Evolutionary conservation across 2,888 invertebrate species (phyloP).

Genomic region (Drosophila anomelani): DNA sequence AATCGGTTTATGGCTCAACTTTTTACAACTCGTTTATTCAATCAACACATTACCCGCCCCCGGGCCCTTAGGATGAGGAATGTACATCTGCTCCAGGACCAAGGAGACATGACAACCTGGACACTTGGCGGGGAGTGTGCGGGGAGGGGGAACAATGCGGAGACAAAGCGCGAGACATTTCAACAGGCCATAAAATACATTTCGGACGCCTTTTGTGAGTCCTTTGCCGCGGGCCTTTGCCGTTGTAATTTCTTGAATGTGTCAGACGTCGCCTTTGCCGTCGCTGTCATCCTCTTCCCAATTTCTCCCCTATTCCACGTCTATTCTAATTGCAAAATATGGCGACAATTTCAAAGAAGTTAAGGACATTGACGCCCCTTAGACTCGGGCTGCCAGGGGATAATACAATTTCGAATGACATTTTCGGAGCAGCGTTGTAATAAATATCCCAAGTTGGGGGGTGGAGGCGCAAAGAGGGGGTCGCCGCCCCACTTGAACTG

Average conservation of each 20-base stretch:
- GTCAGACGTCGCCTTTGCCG: slow-evolving; percentile 54
- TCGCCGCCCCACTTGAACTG: slow-evolving; percentile 55
- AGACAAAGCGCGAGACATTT: slow-evolving; percentile 64
- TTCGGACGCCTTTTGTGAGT: slow-evolving; percentile 59
- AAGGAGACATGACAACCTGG: slow-evolving; percentile 39
- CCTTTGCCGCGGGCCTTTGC: slow-evolving; percentile 60
- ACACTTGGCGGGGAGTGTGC: slow-evolving; percentile 17
- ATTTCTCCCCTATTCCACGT: slow-evolving; percentile 23
- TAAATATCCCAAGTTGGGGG: slow-evolving; percentile 48
- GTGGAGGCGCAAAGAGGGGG: not conserved
- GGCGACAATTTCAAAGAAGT: slow-evolving; percentile 77
- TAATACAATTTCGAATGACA: slow-evolving; percentile 83
- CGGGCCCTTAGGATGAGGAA: not conserved
- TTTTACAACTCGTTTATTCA: slow-evolving; percentile 35
- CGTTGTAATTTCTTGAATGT: slow-evolving; percentile 76
- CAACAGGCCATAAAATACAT: slow-evolving; percentile 75
- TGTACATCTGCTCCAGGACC: slow-evolving; percentile 11
- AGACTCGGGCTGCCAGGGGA: slow-evolving; percentile 56
- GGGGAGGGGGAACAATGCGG: not conserved
- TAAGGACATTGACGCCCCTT: slow-evolving; percentile 70
- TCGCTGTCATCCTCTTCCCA: slow-evolving; percentile 20
- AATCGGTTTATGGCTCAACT: slow-evolving; percentile 16
- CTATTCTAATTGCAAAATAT: slow-evolving; percentile 75
- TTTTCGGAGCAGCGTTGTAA: slow-evolving; percentile 67
- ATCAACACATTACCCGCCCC: slow-evolving; percentile 30